phyloP scores from a whole-genome alignment of 2,113 vertebrate genomes.

The Cyprinus carpio region DNA sequence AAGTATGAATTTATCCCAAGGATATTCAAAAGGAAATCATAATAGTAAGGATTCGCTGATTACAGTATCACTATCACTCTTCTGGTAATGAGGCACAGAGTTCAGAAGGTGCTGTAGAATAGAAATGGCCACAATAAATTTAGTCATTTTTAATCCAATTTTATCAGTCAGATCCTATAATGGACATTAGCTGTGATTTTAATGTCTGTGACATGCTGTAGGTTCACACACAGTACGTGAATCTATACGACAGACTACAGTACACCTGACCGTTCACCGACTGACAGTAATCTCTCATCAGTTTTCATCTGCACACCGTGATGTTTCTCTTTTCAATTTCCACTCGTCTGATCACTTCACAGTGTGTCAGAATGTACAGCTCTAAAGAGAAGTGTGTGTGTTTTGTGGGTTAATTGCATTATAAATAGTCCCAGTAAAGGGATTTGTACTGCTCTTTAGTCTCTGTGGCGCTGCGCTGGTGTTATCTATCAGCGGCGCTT shows the following conservation, averaged over 20 bases:
- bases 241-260: not conserved
- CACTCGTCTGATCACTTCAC: not conserved
- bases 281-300: too few relatives aligned
- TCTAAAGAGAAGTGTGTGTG: constrained; percentile 2
- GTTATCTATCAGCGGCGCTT: not conserved
- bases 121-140: not conserved
- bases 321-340: not conserved
- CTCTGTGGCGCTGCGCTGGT: not conserved
- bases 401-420: constrained; percentile 10
- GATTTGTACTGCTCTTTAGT: constrained; percentile 18
- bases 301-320: not conserved
- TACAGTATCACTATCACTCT: too few relatives aligned
- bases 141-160: not conserved
- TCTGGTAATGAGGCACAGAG: not conserved
- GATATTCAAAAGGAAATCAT: too few relatives aligned
- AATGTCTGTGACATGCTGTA: too few relatives aligned
- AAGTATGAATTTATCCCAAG: too few relatives aligned
- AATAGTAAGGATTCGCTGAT: too few relatives aligned
- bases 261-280: too few relatives aligned
- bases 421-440: constrained; percentile 23
- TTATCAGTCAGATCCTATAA: too few relatives aligned
- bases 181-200: too few relatives aligned
- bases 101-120: not conserved
- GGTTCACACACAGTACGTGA: not conserved
- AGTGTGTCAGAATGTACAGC: not conserved